Evolutionary conservation across 2,888 invertebrate genomes (phyloP), one percentile per base, ranked within the genome.

Genomic region (Calameuta idolon): DNA sequence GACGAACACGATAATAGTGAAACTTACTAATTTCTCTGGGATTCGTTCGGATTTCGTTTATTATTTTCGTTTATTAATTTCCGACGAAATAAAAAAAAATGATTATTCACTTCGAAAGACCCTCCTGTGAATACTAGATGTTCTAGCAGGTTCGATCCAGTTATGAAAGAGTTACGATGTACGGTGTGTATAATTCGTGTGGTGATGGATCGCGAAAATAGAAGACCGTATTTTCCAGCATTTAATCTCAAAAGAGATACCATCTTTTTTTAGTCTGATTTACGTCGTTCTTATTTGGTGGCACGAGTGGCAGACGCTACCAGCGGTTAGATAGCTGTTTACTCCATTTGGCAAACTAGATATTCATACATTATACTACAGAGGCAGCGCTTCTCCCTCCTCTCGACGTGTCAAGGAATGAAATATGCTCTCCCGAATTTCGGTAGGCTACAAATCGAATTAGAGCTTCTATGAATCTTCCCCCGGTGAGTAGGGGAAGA

Each of bases 391-490:
- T 9, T 55, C 55, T 55, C 55, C 23, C 55, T 23, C 11, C 55
- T 23, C 33, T 76, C 76, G 71, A 76, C 30, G 76, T 76, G 76
- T 76, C 76, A 77, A 73, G 79, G 79, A 83, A 83, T 83, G 81
- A 80, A 81, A 81, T 84, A 84, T 79, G 79, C 79, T 82, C 81
- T 81, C 79, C 79, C 81, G 82, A 85, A 87, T 87, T 86, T 83
- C 82, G 82, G 82, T 83, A 79, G 81, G 79, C 82, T 83, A 83
- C 85, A 83, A 87, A 87, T 87, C 86, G 87, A 87, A 86, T 84
- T 84, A 87, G 82, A 80, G 80, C 81, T 80, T 81, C 79, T 80
- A 84, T 85, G 87, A 88, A 87, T 88, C 85, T 85, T 85, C 82
- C 75, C 80, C 35, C 23, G 12, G 31, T 30, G 69, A 69, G 68